Evolutionary conservation across 1,140 invertebrate genomes (phyloP).

Genomic region (Drosophila baimaii): DNA sequence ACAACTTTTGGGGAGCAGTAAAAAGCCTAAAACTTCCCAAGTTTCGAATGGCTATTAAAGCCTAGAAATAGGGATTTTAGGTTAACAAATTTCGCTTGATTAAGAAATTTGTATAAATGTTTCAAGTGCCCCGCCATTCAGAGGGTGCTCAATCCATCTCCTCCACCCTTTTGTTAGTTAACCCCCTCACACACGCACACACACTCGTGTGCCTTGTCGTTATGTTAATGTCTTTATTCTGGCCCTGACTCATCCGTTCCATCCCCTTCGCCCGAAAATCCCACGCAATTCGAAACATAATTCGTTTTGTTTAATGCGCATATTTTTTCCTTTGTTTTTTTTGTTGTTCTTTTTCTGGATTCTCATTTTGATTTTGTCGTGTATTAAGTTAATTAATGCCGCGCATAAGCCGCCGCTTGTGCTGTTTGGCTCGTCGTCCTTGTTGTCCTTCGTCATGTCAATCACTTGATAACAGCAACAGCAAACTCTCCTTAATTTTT

Average conservation of each 20-base stretch:
- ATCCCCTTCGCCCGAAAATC: background rate
- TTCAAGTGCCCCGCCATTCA: background rate
- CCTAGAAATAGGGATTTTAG: too few species aligned
- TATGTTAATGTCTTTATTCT: constrained; percentile 57
- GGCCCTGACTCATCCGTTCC: background rate
- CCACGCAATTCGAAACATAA: constrained; percentile 40
- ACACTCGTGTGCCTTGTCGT: constrained; percentile 4
- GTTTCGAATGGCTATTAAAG: too few species aligned
- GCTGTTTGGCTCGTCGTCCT: constrained; percentile 55
- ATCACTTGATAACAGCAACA: constrained; percentile 52
- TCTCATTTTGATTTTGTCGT: constrained; percentile 52
- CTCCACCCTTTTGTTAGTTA: too few species aligned
- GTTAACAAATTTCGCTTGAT: constrained; percentile 19
- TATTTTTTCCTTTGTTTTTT: constrained; percentile 54
- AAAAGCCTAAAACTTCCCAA: constrained; percentile 2
- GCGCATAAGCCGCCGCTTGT: constrained; percentile 60
- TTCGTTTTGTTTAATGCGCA: constrained; percentile 60
- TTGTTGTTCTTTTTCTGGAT: constrained; percentile 19
- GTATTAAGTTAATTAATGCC: constrained; percentile 78
- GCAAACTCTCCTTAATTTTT: constrained; percentile 42
- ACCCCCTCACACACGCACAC: constrained; percentile 2
- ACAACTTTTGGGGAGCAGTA: constrained; percentile 7
- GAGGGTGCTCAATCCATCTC: background rate
- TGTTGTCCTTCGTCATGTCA: constrained; percentile 77
- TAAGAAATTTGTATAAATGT: constrained; percentile 19